Evolutionary conservation across 2,797 vertebrate genomes (phyloP), one percentile per base, ranked within the genome.

Genomic region (Enteromius paludinosus): DNA sequence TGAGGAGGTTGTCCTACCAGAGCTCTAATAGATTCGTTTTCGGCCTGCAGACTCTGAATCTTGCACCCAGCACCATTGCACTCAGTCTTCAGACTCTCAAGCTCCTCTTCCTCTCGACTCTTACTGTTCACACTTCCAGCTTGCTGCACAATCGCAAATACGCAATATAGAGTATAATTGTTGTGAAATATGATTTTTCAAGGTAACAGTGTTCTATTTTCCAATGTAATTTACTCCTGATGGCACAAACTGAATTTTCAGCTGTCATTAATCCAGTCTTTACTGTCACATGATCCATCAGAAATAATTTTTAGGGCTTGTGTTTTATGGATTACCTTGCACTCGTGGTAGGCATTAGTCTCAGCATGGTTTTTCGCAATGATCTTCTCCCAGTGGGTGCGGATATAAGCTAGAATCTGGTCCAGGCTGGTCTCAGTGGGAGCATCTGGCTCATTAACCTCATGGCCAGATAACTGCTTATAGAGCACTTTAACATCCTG

Each of bases 21-120:
- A 33, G 90, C 86, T 66, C 87, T 90, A 56, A 90, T 93, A 87
- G 97, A 98, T 90, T 99, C 97, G 0, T 93, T 97, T 91, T 99
- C 96, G 0, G 96, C 97, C 91, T 97, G 96, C 76, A 99, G 91
- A 90, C 94, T 98, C 93, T 98, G 96, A 86, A 98, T 95, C 91
- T 96, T 96, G 88, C 95, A 94, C 2, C 95, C 92, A 0, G 94
- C 92, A 33, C 96, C 93, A 1, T 92, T 95, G 68, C 96, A 94
- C 82, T 98, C 96, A 0, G 92, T 87, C 90, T 96, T 95, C 86
- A 98, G 94, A 0, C 88, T 85, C 84, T 97, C 95, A n/a, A 96
- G 92, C 90, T 95, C 86, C 90, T 95, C 93, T 82, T 97, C 96
- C 66, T 97, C 96, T 9, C 92, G 94, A 86, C 94, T 96, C 30